Percentiles rank a stretch among this genome's conserved stretches.
Conservation (phyloP, 1,140 invertebrate genomes). For the Polypedilum pembai region DNA sequence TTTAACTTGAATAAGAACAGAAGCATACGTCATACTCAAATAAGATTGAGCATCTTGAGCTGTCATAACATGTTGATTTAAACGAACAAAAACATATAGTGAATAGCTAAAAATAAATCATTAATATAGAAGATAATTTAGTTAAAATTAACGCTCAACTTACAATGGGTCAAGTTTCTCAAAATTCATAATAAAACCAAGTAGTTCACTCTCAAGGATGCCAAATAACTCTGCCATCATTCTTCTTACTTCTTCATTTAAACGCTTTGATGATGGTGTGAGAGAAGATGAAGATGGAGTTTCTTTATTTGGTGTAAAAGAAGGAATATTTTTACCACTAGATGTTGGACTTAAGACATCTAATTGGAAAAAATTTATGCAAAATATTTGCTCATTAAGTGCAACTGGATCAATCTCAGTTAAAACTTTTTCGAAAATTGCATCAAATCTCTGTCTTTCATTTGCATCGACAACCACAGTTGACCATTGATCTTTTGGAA, state of each 20-base stretch:
- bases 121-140: neutral
- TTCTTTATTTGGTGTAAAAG: slow-evolving; percentile 31
- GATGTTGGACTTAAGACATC: slow-evolving; percentile 54
- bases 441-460: slow-evolving; percentile 43
- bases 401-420: slow-evolving; percentile 86
- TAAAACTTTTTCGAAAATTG: slow-evolving; percentile 51
- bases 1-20: slow-evolving; percentile 86
- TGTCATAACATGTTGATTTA: slow-evolving; percentile 84
- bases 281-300: neutral
- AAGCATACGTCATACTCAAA: slow-evolving; percentile 82
- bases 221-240: slow-evolving; percentile 86
- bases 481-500: slow-evolving; percentile 41
- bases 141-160: slow-evolving; percentile 41
- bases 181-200: slow-evolving; percentile 73
- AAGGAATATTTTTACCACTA: slow-evolving; percentile 40
- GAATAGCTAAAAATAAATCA: slow-evolving; percentile 62
- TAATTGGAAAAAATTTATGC: slow-evolving; percentile 86
- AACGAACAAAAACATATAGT: slow-evolving; percentile 81
- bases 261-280: slow-evolving; percentile 44
- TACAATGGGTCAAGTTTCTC: slow-evolving; percentile 85
- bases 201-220: slow-evolving; percentile 75
- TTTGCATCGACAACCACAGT: slow-evolving; percentile 37
- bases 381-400: slow-evolving; percentile 92
- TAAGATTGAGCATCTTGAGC: slow-evolving; percentile 87
- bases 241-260: slow-evolving; percentile 69